These are phyloP conservation scores for Theristus sp. DNA, from an alignment of 2,888 invertebrate genomes.

Conservation along the genomic window DNA sequence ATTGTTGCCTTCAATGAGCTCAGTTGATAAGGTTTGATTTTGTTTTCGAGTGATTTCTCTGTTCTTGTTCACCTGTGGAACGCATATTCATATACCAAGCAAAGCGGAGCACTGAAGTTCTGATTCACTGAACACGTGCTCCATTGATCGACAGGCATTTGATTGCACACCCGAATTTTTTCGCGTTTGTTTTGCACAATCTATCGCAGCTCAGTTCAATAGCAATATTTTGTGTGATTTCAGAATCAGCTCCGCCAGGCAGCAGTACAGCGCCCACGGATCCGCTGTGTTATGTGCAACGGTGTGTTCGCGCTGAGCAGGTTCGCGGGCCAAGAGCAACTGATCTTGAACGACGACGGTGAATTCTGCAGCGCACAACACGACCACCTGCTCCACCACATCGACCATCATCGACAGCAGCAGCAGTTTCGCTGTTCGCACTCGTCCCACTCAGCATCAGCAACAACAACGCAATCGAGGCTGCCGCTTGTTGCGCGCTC, in stretches of 20 bases:
- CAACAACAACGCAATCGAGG: neutral
- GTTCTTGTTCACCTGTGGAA: neutral
- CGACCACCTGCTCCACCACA: conserved; percentile 4
- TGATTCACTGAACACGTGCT: too few species aligned
- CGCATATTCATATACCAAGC: too few species aligned
- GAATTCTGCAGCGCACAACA: conserved; percentile 24
- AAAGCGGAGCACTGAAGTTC: too few species aligned
- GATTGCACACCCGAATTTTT: too few species aligned
- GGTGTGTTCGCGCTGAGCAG: conserved; percentile 3
- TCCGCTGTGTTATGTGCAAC: conserved; percentile 4
- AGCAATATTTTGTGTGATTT: neutral
- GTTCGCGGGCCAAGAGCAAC: too few species aligned
- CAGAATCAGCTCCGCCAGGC: neutral
- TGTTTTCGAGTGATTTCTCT: neutral
- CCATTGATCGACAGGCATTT: too few species aligned
- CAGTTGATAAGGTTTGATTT: conserved; percentile 1
- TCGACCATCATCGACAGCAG: neutral
- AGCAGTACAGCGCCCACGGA: neutral
- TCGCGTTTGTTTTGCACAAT: too few species aligned
- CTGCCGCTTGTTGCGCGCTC: neutral
- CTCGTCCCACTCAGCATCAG: neutral
- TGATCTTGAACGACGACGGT: conserved; percentile 12
- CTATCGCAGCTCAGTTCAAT: too few species aligned
- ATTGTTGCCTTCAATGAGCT: too few species aligned
- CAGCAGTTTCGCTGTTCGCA: neutral